Evolutionary conservation across 2,113 vertebrate species (phyloP), one percentile per base, ranked within the genome.

Genomic region (Butorides virescens): DNA sequence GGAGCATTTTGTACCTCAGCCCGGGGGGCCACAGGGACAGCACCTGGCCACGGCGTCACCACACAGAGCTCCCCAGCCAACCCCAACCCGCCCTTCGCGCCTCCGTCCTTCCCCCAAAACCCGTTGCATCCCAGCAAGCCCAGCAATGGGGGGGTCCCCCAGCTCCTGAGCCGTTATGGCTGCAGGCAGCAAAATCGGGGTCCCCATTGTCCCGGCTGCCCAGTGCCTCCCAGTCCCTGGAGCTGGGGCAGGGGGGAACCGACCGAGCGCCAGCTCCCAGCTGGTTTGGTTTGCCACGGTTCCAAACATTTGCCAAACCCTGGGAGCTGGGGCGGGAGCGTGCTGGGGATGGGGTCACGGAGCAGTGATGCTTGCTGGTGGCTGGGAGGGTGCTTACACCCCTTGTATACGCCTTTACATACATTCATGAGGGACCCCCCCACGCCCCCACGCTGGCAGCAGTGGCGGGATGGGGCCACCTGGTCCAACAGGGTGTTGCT

Each of bases 201-300:
- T 23, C 42, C 49, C 23, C 37, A 18, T 15, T 3, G 4, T 20
- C 52, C 42, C 2, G 9, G 15, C 52, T 21, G 29, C 83, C 42
- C 76, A 37, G 56, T 7, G 4, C 30, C 42, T 20, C 81, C 74
- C 67, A 47, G 29, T 26, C 13, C 63, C 49, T 16, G 39, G 9
- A 39, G 6, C 37, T 37, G 37, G 47, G 68, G 67, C 12, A 5
- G 13, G 42, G 13, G 42, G 42, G 42, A 42, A 11, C 67, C 3
- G 10, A 16, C 27, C 0, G 2, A 37, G 53, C 47, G 53, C 68
- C 47, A 0, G 8, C 50, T 62, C 68, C 90, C 18, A 1, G 12
- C 42, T 1, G 13, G 63, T 75, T 56, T 17, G 55, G 39, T 32
- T 22, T 7, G 1, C 47, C 4, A 3, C 2, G 1, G 52, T 36